These are phyloP conservation scores for Lobophora halterata DNA, from an alignment of 2,888 invertebrate species.

Conservation along the genomic window DNA sequence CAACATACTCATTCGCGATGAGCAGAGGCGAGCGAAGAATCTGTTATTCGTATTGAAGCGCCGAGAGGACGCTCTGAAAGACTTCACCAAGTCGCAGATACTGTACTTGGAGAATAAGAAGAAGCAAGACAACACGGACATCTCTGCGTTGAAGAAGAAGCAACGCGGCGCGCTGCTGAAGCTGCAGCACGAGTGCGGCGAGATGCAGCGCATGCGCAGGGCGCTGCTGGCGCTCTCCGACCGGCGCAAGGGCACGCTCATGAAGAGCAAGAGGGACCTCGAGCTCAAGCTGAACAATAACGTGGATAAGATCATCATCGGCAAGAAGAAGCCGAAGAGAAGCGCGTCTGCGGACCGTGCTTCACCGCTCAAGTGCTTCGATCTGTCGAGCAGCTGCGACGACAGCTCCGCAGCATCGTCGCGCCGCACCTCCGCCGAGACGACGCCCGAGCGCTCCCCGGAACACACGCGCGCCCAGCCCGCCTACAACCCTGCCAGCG, in stretches of 20 bases:
- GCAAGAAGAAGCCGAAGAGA: conserved; percentile 65
- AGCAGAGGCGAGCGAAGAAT: conserved; percentile 73
- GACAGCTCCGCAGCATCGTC: conserved; percentile 54
- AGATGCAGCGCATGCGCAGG: conserved; percentile 82
- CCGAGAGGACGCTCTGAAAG: conserved; percentile 73
- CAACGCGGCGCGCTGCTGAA: conserved; percentile 84
- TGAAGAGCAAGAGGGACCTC: conserved; percentile 71
- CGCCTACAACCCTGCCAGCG: conserved; percentile 46
- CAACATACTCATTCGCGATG: conserved; percentile 76
- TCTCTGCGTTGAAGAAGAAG: conserved; percentile 82
- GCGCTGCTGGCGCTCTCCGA: conserved; percentile 67
- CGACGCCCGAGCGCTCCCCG: conserved; percentile 6
- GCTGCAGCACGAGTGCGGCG: conserved; percentile 84
- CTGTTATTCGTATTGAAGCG: conserved; percentile 70
- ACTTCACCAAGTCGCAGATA: conserved; percentile 75
- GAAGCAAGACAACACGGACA: conserved; percentile 68
- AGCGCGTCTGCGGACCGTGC: conserved; percentile 47
- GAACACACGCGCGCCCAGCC: conserved; percentile 27
- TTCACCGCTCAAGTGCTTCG: conserved; percentile 69
- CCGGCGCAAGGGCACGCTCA: conserved; percentile 64
- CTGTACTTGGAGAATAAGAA: conserved; percentile 74
- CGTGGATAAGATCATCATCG: conserved; percentile 59
- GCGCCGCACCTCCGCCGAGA: conserved; percentile 33
- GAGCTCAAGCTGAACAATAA: conserved; percentile 63
- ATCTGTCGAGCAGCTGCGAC: conserved; percentile 69